Conservation (phyloP, 1,140 invertebrate species). For the Laupala kohalensis region DNA sequence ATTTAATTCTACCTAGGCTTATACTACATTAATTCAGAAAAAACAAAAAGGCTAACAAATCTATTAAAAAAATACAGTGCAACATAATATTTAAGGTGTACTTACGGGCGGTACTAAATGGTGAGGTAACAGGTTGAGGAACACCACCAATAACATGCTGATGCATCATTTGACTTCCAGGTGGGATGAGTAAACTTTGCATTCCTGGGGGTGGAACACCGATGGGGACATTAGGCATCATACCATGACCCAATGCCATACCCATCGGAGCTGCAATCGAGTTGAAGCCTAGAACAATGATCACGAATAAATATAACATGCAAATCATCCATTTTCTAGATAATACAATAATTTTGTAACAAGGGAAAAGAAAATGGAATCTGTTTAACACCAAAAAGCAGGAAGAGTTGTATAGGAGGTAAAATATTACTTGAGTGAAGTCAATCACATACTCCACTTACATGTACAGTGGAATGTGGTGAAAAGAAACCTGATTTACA, state of each 20-base stretch:
- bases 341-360: too few species aligned
- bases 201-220: slow-evolving; percentile 50
- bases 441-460: too few species aligned
- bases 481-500: too few species aligned
- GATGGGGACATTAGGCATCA: slow-evolving; percentile 42
- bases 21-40: background rate
- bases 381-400: too few species aligned
- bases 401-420: too few species aligned
- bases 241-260: slow-evolving; percentile 35
- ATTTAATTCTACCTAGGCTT: too few species aligned
- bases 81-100: background rate
- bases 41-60: background rate
- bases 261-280: slow-evolving; percentile 28
- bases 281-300: background rate
- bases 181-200: slow-evolving; percentile 28
- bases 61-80: background rate
- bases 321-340: too few species aligned
- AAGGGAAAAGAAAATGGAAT: too few species aligned
- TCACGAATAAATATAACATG: too few species aligned
- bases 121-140: slow-evolving; percentile 31
- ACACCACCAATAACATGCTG: slow-evolving; percentile 32
- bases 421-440: too few species aligned
- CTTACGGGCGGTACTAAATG: slow-evolving; percentile 26
- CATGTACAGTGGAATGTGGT: too few species aligned
- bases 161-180: slow-evolving; percentile 27